Evolutionary conservation across 35 echinoderm and acorn worm genomes (phyloP), one percentile per base, ranked within the genome.

Genomic region (Heliocidaris tuberculata): DNA sequence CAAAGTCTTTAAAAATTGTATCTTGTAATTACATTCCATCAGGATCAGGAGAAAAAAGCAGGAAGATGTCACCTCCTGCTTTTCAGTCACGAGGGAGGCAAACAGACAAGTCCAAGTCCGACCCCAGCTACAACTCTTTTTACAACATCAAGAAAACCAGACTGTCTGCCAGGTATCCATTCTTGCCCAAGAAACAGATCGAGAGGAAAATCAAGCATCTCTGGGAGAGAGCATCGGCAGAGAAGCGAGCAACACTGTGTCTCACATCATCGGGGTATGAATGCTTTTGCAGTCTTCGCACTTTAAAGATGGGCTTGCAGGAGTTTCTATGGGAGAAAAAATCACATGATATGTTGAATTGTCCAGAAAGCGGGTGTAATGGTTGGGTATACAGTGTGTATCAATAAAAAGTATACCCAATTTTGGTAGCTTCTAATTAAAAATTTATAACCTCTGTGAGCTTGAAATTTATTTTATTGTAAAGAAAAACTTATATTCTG

Each of bases 101-200:
- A n/a, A 5, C 27, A n/a, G 65, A 78, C 65, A 19, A 78, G 21
- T 27, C 65, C 21, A 78, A 78, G 8, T 78, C 65, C 5, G 65
- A 78, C 65, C 3, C 65, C 6, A 78, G 27, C 21, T 93, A 93
- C 32, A 5, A 59, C n/a, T 56, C 48, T n/a, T 93, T 93, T n/a
- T 93, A 93, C 91, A 93, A 93, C 91, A 93, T 93, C 91, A 32
- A 93, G 19, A 93, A 93, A n/a, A 93, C 91, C 17, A 93, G 30
- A 59, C 49, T 93, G 91, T 93, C 91, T 59, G 91, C 91, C 91
- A 32, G 91, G 13, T 93, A 93, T 59, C 91, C 91, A 11, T 93
- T 93, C 50, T 30, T 93, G 91, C 91, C 91, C 17, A 93, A 59
- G 31, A 93, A 93, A 48, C 91, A 93, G 91, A 93, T 93, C 21